Conservation (phyloP, 2,113 vertebrate species). For the Anser brachyrhynchus region DNA sequence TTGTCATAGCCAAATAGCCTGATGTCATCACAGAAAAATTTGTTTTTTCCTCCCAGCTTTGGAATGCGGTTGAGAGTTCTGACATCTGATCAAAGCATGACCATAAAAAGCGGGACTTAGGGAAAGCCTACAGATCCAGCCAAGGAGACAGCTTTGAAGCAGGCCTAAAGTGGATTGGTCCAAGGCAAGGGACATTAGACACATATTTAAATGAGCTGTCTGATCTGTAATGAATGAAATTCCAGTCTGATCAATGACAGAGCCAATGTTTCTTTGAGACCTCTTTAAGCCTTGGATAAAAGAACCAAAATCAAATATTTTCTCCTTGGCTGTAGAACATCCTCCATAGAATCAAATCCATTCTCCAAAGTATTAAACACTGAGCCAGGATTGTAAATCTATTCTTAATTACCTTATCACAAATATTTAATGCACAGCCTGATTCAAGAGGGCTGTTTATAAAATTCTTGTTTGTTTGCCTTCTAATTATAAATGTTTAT, state of each 20-base stretch:
- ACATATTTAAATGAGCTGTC: constrained; percentile 51
- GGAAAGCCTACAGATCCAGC: constrained; percentile 1
- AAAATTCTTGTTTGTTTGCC: constrained; percentile 69
- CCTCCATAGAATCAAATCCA: constrained; percentile 56
- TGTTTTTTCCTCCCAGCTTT: neutral
- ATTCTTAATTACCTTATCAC: constrained; percentile 73
- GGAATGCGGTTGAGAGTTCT: neutral
- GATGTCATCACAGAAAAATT: neutral
- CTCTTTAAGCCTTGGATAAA: constrained; percentile 39
- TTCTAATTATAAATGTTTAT: constrained; percentile 76
- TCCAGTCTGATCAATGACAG: constrained; percentile 39
- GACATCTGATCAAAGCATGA: constrained; percentile 17
- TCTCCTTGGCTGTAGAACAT: constrained; percentile 36
- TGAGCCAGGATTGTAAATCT: constrained; percentile 63
- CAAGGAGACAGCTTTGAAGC: constrained; percentile 41
- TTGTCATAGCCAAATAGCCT: neutral
- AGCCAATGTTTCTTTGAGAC: constrained; percentile 38
- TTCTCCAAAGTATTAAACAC: constrained; percentile 55
- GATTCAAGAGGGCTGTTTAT: constrained; percentile 76
- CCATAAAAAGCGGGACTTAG: neutral
- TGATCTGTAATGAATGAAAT: constrained; percentile 49
- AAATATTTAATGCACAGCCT: constrained; percentile 68
- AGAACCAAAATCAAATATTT: constrained; percentile 36
- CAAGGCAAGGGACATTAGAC: constrained; percentile 36
- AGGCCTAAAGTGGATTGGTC: constrained; percentile 32